A percentile compares a stretch with the other conserved stretches of the same genome.
These are phyloP conservation scores for Octopus bimaculoides DNA, from an alignment of 1,140 invertebrate species.

Conservation along the genomic window DNA sequence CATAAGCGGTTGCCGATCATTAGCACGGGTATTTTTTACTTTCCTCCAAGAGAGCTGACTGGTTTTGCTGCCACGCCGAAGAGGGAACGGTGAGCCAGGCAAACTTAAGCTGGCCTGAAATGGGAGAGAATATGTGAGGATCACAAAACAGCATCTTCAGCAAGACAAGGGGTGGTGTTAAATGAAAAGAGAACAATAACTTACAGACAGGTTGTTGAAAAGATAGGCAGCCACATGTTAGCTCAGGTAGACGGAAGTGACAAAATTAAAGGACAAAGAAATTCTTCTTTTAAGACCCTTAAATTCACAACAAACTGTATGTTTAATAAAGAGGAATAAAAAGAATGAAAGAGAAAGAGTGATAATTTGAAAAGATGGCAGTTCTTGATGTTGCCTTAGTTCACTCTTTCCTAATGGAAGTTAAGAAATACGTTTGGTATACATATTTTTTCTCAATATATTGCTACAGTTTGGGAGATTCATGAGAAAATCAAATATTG, in stretches of 20 bases:
- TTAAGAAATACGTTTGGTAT: too few species aligned
- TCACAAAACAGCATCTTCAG: constrained; percentile 14
- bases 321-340: too few species aligned
- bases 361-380: too few species aligned
- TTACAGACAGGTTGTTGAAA: constrained; percentile 6
- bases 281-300: too few species aligned
- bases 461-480: too few species aligned
- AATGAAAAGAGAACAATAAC: background rate
- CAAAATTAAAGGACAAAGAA: background rate
- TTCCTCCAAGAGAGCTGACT: constrained; percentile 88
- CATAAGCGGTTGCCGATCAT: constrained; percentile 87
- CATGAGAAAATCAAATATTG: too few species aligned
- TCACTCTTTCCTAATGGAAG: too few species aligned
- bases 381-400: too few species aligned
- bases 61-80: constrained; percentile 80
- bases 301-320: too few species aligned
- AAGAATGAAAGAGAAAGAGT: too few species aligned
- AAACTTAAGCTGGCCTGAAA: constrained; percentile 91
- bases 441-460: too few species aligned
- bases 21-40: constrained; percentile 62
- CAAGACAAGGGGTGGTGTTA: constrained; percentile 6
- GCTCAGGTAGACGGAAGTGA: constrained; percentile 1
- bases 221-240: background rate
- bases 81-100: constrained; percentile 92
- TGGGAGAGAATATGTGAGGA: constrained; percentile 20